phyloP scores from a whole-genome alignment of 2,797 vertebrate species.

The Siniperca obscura region DNA sequence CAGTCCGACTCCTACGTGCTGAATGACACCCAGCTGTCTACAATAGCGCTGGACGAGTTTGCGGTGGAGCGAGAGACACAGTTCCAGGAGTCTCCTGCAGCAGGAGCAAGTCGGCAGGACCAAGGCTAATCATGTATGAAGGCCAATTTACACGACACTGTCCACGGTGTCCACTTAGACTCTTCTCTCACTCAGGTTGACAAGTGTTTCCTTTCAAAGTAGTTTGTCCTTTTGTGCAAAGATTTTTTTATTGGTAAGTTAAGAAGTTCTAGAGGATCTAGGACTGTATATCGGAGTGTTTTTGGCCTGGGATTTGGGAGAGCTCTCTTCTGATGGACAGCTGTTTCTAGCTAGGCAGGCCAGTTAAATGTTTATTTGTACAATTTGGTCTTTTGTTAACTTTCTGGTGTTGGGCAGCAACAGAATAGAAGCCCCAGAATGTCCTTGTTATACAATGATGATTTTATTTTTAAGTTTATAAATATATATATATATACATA shows the following conservation, averaged over 20 bases:
- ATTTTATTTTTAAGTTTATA: conserved; percentile 72
- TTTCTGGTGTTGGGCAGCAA: conserved; percentile 77
- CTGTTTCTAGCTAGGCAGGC: conserved; percentile 53
- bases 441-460: conserved; percentile 75
- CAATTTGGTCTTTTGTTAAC: conserved; percentile 60
- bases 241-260: conserved; percentile 78
- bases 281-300: conserved; percentile 63
- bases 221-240: conserved; percentile 80
- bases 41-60: conserved; percentile 88
- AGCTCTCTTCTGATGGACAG: conserved; percentile 57
- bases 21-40: conserved; percentile 87
- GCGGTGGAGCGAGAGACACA: conserved; percentile 83
- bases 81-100: conserved; percentile 72
- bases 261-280: conserved; percentile 73
- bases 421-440: conserved; percentile 74
- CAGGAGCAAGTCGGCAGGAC: conserved; percentile 67
- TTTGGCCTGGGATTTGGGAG: conserved; percentile 54
- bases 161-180: conserved; percentile 79
- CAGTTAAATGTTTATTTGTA: conserved; percentile 55
- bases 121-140: conserved; percentile 85
- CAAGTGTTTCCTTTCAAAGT: conserved; percentile 79
- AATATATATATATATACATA: conserved; percentile 65
- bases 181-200: conserved; percentile 94
- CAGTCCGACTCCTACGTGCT: conserved; percentile 79
- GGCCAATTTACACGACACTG: conserved; percentile 73